phyloP scores from a whole-genome alignment of 2,113 vertebrate genomes.

The Pimephales promelas region DNA sequence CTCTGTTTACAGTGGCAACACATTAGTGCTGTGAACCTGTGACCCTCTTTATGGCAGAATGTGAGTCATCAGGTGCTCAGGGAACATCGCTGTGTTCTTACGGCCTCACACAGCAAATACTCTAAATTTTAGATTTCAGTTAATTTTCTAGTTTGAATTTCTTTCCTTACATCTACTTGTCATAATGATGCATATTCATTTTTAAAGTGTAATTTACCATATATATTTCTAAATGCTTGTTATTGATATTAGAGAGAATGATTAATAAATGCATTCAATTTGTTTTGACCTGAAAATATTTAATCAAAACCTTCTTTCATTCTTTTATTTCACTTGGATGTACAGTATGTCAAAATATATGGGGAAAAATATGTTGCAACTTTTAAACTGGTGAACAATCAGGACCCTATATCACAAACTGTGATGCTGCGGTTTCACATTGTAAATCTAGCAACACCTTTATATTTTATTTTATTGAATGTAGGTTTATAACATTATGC shows the following conservation, averaged over 20 bases:
- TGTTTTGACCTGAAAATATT: not conserved
- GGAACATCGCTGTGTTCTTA: not conserved
- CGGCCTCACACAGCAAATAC: not conserved
- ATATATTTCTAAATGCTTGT: too few species aligned
- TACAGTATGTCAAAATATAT: not conserved
- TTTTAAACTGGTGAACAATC: not conserved
- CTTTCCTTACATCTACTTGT: not conserved
- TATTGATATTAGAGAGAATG: not conserved
- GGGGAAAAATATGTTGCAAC: too few species aligned
- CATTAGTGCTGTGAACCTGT: slow-evolving; percentile 26
- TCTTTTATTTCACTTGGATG: not conserved
- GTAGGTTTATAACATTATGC: not conserved
- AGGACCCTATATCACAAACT: not conserved
- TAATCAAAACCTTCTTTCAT: not conserved
- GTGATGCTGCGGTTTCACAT: not conserved
- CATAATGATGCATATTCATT: not conserved
- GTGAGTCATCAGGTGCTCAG: slow-evolving; percentile 56
- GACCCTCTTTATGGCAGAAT: slow-evolving; percentile 7
- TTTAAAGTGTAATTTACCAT: not conserved
- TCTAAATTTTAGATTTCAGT: not conserved
- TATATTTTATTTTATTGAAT: not conserved
- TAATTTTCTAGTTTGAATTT: not conserved
- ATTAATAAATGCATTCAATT: not conserved
- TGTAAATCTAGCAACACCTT: not conserved
- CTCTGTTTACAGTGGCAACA: slow-evolving; percentile 8